These are phyloP conservation scores for Drosophila yooni DNA, from an alignment of 2,888 invertebrate species.

Conservation along the genomic window DNA sequence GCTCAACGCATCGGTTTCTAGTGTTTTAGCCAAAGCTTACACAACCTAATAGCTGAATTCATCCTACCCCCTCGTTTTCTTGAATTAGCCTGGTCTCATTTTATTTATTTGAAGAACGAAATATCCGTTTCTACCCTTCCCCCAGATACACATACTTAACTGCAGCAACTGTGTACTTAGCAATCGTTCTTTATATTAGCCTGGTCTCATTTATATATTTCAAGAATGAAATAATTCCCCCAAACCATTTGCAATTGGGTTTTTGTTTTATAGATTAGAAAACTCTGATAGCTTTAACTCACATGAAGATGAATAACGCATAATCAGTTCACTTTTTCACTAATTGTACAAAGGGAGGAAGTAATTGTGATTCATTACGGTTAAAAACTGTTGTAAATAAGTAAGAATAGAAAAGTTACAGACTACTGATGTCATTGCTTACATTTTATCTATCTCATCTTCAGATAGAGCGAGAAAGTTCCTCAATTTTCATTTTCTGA, in stretches of 20 bases:
- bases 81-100: conserved; percentile 54
- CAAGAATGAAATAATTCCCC: not conserved
- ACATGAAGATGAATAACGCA: conserved; percentile 21
- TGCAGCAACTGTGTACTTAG: conserved; percentile 58
- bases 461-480: conserved; percentile 28
- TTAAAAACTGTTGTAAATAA: conserved; percentile 54
- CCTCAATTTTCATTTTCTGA: conserved; percentile 23
- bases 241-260: not conserved
- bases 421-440: conserved; percentile 14
- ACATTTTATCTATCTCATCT: conserved; percentile 12
- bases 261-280: conserved; percentile 11
- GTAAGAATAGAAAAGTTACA: conserved; percentile 19
- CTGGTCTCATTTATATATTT: conserved; percentile 63
- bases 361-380: conserved; percentile 49
- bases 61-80: conserved; percentile 14
- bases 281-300: conserved; percentile 54
- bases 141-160: conserved; percentile 34
- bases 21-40: conserved; percentile 53
- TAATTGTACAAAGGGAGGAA: conserved; percentile 29
- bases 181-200: conserved; percentile 44
- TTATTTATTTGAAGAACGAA: conserved; percentile 43
- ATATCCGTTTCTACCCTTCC: not conserved
- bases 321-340: conserved; percentile 1
- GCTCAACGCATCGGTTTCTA: conserved; percentile 48
- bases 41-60: conserved; percentile 52